These are phyloP conservation scores for Apeira syringaria DNA, from an alignment of 2,888 invertebrate genomes.

Conservation along the genomic window DNA sequence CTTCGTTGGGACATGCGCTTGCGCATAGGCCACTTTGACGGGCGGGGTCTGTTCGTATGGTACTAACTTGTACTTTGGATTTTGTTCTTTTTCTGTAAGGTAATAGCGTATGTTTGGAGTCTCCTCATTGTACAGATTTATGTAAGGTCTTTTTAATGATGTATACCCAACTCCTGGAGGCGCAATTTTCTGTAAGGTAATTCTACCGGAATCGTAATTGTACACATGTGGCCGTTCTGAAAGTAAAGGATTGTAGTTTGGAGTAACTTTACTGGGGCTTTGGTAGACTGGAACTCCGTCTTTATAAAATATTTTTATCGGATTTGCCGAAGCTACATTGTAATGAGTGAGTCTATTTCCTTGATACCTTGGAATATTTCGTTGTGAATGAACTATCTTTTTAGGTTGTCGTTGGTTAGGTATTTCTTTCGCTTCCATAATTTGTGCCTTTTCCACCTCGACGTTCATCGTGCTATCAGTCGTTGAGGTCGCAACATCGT, in stretches of 20 bases:
- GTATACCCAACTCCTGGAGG: conserved; percentile 41
- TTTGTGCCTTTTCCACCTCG: conserved; percentile 71
- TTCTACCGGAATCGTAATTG: conserved; percentile 50
- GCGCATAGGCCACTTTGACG: conserved; percentile 34
- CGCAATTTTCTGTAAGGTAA: conserved; percentile 49
- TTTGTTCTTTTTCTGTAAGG: conserved; percentile 58
- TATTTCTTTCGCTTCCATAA: conserved; percentile 55
- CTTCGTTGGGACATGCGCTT: conserved; percentile 5
- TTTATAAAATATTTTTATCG: conserved; percentile 68
- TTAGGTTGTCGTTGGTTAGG: conserved; percentile 55
- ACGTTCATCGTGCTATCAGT: conserved; percentile 57
- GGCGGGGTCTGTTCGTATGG: conserved; percentile 79
- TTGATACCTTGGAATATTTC: conserved; percentile 73
- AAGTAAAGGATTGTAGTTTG: conserved; percentile 52
- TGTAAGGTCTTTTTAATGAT: conserved; percentile 54
- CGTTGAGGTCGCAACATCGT: conserved; percentile 77
- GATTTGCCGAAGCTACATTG: conserved; percentile 75
- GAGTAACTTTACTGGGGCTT: conserved; percentile 44
- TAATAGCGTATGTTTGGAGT: conserved; percentile 63
- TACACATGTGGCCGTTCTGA: conserved; percentile 42
- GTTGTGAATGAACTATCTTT: conserved; percentile 57
- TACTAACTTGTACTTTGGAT: conserved; percentile 71
- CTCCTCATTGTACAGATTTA: conserved; percentile 56
- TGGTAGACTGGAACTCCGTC: conserved; percentile 51
- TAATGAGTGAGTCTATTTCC: conserved; percentile 74